phyloP scores from a whole-genome alignment of 2,888 invertebrate species.

The Alsophila aescularia region DNA sequence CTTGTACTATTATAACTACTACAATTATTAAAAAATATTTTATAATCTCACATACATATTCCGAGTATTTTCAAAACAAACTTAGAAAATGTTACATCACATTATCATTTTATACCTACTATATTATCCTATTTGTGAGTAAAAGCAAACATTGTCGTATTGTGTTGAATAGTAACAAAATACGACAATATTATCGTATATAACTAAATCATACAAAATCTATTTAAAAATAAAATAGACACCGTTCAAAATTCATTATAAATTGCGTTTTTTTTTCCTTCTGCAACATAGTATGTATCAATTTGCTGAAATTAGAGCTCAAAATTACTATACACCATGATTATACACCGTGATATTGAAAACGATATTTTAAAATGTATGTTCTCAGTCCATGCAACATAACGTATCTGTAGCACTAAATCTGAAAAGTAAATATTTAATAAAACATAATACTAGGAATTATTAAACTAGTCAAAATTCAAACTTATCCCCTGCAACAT shows the following conservation, averaged over 20 bases:
- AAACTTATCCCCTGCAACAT: no score
- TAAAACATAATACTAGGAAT: no score
- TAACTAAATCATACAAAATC: not conserved
- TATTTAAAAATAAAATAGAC: not conserved
- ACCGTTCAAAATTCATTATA: not conserved
- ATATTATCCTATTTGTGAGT: conserved; percentile 1
- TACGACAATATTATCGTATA: conserved; percentile 54
- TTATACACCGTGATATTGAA: no score
- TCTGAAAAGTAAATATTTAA: no score
- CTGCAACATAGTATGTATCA: no score
- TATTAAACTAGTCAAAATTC: no score
- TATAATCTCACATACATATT: conserved; percentile 15
- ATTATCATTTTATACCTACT: not conserved
- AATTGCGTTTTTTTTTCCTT: no score
- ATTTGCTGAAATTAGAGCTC: no score
- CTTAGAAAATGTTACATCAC: conserved; percentile 1
- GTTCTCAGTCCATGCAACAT: no score
- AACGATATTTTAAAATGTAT: no score
- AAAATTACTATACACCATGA: no score
- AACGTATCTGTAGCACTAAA: no score
- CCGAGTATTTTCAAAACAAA: conserved; percentile 15
- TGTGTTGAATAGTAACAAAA: conserved; percentile 51
- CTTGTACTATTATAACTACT: conserved; percentile 34
- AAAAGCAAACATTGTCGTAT: conserved; percentile 56
- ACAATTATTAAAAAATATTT: conserved; percentile 7